Percentiles rank a stretch among this genome's conserved stretches.
Conservation (phyloP, 2,113 vertebrate species). For the Megaceryle maxima region DNA sequence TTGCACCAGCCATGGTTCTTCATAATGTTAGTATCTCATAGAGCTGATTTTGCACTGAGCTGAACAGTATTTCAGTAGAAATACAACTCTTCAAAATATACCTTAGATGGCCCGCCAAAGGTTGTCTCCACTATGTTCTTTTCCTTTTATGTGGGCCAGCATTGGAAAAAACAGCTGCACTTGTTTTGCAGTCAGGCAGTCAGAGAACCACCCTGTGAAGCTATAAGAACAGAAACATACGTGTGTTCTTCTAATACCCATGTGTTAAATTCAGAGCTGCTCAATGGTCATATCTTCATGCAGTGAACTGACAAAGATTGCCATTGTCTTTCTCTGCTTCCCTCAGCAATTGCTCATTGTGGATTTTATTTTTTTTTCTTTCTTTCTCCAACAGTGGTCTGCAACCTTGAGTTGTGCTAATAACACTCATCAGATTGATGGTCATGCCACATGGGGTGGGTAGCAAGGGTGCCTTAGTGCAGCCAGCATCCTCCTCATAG, state of each 20-base stretch:
- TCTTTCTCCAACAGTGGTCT: background rate
- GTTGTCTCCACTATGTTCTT: accelerated
- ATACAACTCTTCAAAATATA: accelerated
- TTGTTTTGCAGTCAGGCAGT: background rate
- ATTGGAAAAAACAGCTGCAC: background rate
- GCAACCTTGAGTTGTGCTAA: background rate
- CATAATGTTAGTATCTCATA: accelerated
- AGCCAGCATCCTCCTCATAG: background rate
- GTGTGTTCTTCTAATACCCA: background rate
- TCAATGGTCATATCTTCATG: background rate
- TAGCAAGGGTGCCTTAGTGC: background rate
- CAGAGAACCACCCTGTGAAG: background rate
- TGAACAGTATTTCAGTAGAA: background rate
- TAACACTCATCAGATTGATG: slow-evolving; percentile 1
- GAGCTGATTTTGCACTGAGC: background rate
- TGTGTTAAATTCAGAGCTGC: background rate
- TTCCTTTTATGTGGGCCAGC: background rate
- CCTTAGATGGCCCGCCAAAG: background rate
- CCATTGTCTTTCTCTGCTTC: background rate
- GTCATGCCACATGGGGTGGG: background rate
- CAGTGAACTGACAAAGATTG: background rate
- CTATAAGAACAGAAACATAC: background rate
- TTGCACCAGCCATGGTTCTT: background rate
- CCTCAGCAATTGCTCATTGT: background rate
- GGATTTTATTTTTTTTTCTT: background rate